phyloP scores from a whole-genome alignment of 2,797 vertebrate genomes.

The Xiphorhynchus erythropygius region DNA sequence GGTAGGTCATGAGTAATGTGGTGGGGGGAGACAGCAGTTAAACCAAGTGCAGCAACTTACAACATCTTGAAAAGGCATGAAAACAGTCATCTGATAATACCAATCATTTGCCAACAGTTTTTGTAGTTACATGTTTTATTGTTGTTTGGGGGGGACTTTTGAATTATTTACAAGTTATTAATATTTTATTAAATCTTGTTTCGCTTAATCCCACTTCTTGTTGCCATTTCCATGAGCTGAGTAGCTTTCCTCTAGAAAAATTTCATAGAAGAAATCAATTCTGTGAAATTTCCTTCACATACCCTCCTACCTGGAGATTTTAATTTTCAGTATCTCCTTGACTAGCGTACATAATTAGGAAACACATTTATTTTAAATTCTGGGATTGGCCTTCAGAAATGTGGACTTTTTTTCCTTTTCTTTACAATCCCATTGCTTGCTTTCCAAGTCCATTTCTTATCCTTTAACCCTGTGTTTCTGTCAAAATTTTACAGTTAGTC shows the following conservation, averaged over 20 bases:
- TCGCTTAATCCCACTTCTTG: neutral
- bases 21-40: neutral
- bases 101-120: neutral
- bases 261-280: neutral
- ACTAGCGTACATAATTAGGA: neutral
- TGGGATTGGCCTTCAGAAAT: neutral
- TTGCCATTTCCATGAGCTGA: neutral
- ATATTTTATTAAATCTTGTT: neutral
- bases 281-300: neutral
- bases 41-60: neutral
- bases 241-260: neutral
- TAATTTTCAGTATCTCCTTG: neutral
- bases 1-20: neutral
- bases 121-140: neutral
- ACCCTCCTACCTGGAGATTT: neutral
- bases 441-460: constrained; percentile 36
- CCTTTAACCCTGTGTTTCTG: constrained; percentile 1
- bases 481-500: constrained; percentile 62
- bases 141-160: neutral
- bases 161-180: neutral
- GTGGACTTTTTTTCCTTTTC: neutral
- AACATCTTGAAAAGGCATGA: neutral
- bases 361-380: neutral
- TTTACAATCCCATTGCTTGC: neutral
- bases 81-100: neutral